Percentiles rank a stretch among this genome's conserved stretches.
These are phyloP conservation scores for Betta splendens DNA, from an alignment of 2,797 vertebrate genomes.

Conservation along the genomic window DNA sequence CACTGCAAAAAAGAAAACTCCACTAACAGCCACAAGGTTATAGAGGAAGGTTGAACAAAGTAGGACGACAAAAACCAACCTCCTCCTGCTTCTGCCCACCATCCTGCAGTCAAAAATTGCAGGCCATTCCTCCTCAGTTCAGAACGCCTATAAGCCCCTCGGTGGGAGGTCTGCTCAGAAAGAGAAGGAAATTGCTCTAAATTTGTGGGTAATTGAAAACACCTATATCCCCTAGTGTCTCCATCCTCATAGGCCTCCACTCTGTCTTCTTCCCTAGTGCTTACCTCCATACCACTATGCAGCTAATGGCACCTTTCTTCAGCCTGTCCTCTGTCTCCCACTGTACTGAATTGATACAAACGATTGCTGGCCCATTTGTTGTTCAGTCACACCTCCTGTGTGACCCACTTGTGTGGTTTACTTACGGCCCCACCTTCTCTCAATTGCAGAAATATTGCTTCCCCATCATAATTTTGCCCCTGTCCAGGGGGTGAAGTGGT, in stretches of 20 bases:
- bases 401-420: conserved; percentile 68
- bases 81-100: conserved; percentile 62
- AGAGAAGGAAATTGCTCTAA: conserved; percentile 82
- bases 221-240: conserved; percentile 72
- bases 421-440: conserved; percentile 64
- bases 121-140: conserved; percentile 73
- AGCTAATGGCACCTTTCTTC: conserved; percentile 69
- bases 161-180: conserved; percentile 75
- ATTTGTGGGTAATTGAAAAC: conserved; percentile 84
- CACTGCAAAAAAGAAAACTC: conserved; percentile 27
- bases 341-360: conserved; percentile 81
- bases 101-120: conserved; percentile 71
- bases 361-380: conserved; percentile 74
- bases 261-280: conserved; percentile 47
- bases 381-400: too few relatives aligned
- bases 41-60: conserved; percentile 70
- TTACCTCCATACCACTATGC: conserved; percentile 64
- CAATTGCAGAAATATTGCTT: conserved; percentile 85
- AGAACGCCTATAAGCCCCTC: conserved; percentile 79
- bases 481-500: conserved; percentile 79
- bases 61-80: conserved; percentile 59
- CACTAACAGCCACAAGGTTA: conserved; percentile 73
- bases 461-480: conserved; percentile 75
- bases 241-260: conserved; percentile 59
- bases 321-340: conserved; percentile 72